Base-by-base conservation (phyloP, 2,888 invertebrate species). In the Gerris lacustris region DNA sequence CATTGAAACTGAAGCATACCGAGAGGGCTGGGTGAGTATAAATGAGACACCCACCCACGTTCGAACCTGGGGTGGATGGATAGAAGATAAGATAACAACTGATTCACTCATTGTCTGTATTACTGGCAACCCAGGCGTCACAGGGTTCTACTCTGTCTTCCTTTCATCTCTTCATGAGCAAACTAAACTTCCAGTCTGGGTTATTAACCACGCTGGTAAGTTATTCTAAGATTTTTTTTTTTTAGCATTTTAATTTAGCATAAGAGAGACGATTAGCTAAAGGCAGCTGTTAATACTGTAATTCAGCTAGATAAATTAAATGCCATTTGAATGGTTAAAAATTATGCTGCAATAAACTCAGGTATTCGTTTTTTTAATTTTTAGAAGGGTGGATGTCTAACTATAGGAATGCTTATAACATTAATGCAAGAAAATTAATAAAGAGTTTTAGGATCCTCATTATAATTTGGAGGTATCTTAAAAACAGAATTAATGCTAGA, bases 61-160 rank as follows among this genome's bases (percentile, higher is more conserved):
- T 9, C 80, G 90, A 70, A 87, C 88, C 6, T 89, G 86, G 83
- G 93, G 91, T 18, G 83, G 84, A 73, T 86, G 86, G 85, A 81
- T 87, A 43, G 86, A 88, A 76, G 88, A 90, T 75, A 78, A 81
- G 2, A 83, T 86, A 67, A 78, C 81, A 70, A 79, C 82, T 18
- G 78, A 79, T 67, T 83, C 83, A 63, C 79, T 94, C 9, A 86
- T 92, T 66, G 77, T 94, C 66, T 85, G 89, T 74, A 86, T 94
- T 74, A 87, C 92, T 44, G 94, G 96, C 45, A 96, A 96, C 83
- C 96, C 96, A 7, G 96, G 96, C 4, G 79, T 94, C 44, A 86
- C 90, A 0, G 87, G 87, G 72, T 95, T 90, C 80, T 96, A 96
- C 77, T 84, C 84, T 55, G 84, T 86, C 76, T 96, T 95, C 80